These are phyloP conservation scores for Agrilus planipennis DNA, from an alignment of 1,140 invertebrate species.

Conservation along the genomic window DNA sequence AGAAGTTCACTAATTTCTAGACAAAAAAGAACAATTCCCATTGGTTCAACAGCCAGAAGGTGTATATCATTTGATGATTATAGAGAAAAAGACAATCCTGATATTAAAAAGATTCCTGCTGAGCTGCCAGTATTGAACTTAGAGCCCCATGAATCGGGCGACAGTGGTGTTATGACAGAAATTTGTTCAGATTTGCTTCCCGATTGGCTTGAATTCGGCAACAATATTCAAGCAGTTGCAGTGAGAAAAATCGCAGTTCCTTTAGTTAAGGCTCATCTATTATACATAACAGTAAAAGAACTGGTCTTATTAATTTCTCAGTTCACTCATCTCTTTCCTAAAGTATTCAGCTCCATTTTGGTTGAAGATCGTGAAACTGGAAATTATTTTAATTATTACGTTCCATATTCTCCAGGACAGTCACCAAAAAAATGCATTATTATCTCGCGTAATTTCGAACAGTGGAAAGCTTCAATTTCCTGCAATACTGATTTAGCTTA, in stretches of 20 bases:
- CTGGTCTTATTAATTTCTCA: conserved; percentile 38
- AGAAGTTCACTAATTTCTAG: not conserved
- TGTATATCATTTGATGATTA: conserved; percentile 18
- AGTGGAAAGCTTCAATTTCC: conserved; percentile 44
- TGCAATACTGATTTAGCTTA: conserved; percentile 22
- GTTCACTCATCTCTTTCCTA: conserved; percentile 36
- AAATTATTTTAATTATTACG: conserved; percentile 31
- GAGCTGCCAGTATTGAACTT: conserved; percentile 9
- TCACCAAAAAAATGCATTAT: conserved; percentile 40
- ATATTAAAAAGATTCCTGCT: conserved; percentile 5
- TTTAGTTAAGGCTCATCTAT: conserved; percentile 38
- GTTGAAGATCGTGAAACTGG: conserved; percentile 15
- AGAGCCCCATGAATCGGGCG: conserved; percentile 32
- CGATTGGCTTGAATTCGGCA: conserved; percentile 48
- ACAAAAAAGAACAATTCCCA: conserved; percentile 8
- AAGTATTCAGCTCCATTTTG: conserved; percentile 34
- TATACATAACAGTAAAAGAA: conserved; percentile 43
- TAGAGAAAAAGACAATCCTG: conserved; percentile 13
- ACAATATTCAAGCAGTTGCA: conserved; percentile 42
- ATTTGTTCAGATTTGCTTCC: conserved; percentile 42
- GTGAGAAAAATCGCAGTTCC: conserved; percentile 40
- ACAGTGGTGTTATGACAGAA: conserved; percentile 37
- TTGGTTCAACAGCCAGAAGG: conserved; percentile 16
- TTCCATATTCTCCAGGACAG: conserved; percentile 38
- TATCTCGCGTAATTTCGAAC: conserved; percentile 49